These are phyloP conservation scores for Nycteola revayana DNA, from an alignment of 2,888 invertebrate species.

Conservation along the genomic window DNA sequence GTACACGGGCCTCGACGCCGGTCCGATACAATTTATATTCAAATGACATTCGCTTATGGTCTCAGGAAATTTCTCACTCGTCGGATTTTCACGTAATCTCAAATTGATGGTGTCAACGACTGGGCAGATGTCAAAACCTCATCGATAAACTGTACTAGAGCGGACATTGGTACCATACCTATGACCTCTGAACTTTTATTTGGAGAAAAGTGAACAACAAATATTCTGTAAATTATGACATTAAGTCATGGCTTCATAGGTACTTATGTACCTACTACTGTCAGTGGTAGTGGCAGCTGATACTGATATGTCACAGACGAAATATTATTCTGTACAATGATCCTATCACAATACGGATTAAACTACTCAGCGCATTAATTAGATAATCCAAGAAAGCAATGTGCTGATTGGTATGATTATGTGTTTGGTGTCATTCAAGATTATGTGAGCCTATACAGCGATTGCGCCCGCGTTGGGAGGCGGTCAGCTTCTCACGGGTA, in stretches of 20 bases:
- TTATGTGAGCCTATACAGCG: conserved; percentile 43
- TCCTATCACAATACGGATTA: too few species aligned
- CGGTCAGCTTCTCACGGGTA: conserved; percentile 73
- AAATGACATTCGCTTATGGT: conserved; percentile 76
- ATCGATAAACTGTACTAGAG: conserved; percentile 37
- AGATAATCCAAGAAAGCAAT: conserved; percentile 49
- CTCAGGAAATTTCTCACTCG: conserved; percentile 76
- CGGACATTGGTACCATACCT: conserved; percentile 34
- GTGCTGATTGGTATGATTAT: conserved; percentile 54
- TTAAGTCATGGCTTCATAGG: too few species aligned
- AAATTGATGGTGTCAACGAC: conserved; percentile 67
- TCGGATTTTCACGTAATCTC: conserved; percentile 76
- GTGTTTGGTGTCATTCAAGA: conserved; percentile 66
- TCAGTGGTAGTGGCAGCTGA: too few species aligned
- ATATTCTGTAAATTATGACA: too few species aligned
- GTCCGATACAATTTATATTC: conserved; percentile 78
- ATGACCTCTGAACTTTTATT: conserved; percentile 40
- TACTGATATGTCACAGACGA: too few species aligned
- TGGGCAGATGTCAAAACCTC: conserved; percentile 46
- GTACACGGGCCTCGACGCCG: conserved; percentile 56
- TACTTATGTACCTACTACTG: too few species aligned
- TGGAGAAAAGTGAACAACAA: too few species aligned
- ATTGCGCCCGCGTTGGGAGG: conserved; percentile 41
- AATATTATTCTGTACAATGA: too few species aligned
- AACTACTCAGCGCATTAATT: conserved; percentile 51